Conservation (phyloP, 1,140 invertebrate genomes). For the Heliconius nattereri region DNA sequence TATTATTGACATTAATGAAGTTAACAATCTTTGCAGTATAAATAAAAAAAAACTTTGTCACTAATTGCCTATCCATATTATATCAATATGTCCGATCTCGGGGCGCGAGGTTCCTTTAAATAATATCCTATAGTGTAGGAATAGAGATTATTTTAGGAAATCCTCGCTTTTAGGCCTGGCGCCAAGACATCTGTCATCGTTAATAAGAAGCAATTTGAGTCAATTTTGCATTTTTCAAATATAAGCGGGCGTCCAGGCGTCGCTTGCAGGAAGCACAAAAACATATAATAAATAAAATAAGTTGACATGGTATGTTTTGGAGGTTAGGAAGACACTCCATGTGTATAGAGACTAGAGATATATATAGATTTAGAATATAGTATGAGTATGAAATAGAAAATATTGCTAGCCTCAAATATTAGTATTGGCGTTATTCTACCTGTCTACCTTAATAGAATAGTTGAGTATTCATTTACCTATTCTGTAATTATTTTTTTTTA, state of each 20-base stretch:
- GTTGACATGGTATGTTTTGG: conserved; percentile 33
- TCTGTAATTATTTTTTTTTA: too few species aligned
- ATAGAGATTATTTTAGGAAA: conserved; percentile 38
- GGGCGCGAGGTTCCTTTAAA: conserved; percentile 34
- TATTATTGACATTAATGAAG: conserved; percentile 14
- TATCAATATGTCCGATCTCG: conserved; percentile 73
- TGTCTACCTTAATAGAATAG: too few species aligned
- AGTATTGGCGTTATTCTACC: too few species aligned
- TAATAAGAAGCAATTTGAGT: conserved; percentile 79
- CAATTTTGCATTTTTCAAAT: conserved; percentile 79
- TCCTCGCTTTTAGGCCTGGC: conserved; percentile 46
- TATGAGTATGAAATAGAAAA: too few species aligned
- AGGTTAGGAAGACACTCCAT: not conserved
- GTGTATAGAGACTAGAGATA: not conserved
- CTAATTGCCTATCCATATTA: conserved; percentile 73
- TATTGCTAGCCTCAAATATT: too few species aligned
- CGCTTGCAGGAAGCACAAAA: conserved; percentile 74
- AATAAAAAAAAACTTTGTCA: conserved; percentile 57
- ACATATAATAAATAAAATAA: conserved; percentile 68
- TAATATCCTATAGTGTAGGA: not conserved
- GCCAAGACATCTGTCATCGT: conserved; percentile 79
- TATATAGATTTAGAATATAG: not conserved
- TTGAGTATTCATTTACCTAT: too few species aligned
- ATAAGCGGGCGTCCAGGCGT: conserved; percentile 63
- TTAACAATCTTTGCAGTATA: conserved; percentile 26